Percentiles rank a stretch among this genome's conserved stretches.
Conservation (phyloP, 2,797 vertebrate species). For the Fundulus diaphanus region DNA sequence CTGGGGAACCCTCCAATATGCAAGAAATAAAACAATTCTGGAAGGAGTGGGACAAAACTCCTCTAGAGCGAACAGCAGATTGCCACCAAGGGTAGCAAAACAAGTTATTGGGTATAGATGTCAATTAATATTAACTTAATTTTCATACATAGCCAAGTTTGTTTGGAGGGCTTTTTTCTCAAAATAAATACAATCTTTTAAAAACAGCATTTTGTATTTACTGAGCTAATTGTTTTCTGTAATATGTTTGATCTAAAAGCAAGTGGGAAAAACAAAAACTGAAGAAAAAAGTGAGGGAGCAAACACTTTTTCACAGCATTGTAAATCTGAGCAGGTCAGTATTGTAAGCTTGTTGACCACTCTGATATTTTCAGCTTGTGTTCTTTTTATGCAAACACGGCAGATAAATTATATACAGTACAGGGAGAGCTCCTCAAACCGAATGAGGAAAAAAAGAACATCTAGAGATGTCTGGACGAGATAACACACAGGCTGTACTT, state of each 20-base stretch:
- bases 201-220: neutral
- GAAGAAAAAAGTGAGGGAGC: neutral
- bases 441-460: slow-evolving; percentile 26
- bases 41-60: too few relatives aligned
- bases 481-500: slow-evolving; percentile 55
- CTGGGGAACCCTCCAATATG: too few relatives aligned
- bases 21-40: too few relatives aligned
- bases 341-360: slow-evolving; percentile 34
- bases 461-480: slow-evolving; percentile 44
- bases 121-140: neutral
- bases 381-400: slow-evolving; percentile 58
- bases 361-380: slow-evolving; percentile 30
- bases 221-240: neutral
- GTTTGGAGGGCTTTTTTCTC: neutral
- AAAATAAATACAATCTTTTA: neutral
- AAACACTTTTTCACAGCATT: neutral
- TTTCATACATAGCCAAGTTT: neutral
- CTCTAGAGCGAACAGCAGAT: too few relatives aligned
- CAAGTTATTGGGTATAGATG: neutral
- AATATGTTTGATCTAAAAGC: neutral
- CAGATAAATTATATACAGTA: slow-evolving; percentile 61
- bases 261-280: neutral
- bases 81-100: neutral
- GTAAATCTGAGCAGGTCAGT: slow-evolving; percentile 67
- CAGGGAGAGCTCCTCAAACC: slow-evolving; percentile 23